Evolutionary conservation across 1,140 invertebrate species (phyloP), one percentile per base, ranked within the genome.

Genomic region (Homalodisca vitripennis): DNA sequence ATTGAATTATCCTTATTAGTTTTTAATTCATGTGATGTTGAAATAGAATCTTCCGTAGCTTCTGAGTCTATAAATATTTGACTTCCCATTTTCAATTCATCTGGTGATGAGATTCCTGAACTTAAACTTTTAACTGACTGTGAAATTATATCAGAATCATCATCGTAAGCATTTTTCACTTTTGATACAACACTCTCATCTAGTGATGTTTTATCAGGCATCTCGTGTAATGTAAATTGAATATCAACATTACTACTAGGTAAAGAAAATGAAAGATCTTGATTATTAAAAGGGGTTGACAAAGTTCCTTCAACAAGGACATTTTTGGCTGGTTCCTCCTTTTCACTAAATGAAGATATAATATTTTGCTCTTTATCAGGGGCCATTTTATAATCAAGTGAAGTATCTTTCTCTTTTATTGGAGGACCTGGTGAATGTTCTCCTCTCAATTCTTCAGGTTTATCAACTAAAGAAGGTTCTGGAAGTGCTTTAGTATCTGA

Each of bases 401-500:
- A 6, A 2, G 3, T 26, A 26, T 30, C 55, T 60, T 60, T 60
- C 12, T 22, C 14, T 60, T 30, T 60, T 27, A 6, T 26, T 30
- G 55, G 55, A 27, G 55, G 55, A 27, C 55, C 6, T 76, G 6
- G 6, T 2, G 63, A 46, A 66, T 66, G 32, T 22, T 46, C 63
- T 66, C 32, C 63, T 66, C 32, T 34, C 24, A 62, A 47, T 46
- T 68, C 67, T 30, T 55, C 41, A 22, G 20, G 29, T 26, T 31
- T 57, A 47, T 26, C 22, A 47, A 47, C n/a, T 1, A 17, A 14
- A 47, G 47, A 29, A 53, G 65, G 12, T 30, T 48, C 20, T 64
- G 29, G 62, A 14, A 64, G 24, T 29, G 27, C 48, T n/a, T 30
- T 48, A 1, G 65, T 67, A 29, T 67, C 48, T 27, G 65, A 20